Evolutionary conservation across 2,888 invertebrate genomes (phyloP), one percentile per base, ranked within the genome.

Genomic region (Trachelus stipa): DNA sequence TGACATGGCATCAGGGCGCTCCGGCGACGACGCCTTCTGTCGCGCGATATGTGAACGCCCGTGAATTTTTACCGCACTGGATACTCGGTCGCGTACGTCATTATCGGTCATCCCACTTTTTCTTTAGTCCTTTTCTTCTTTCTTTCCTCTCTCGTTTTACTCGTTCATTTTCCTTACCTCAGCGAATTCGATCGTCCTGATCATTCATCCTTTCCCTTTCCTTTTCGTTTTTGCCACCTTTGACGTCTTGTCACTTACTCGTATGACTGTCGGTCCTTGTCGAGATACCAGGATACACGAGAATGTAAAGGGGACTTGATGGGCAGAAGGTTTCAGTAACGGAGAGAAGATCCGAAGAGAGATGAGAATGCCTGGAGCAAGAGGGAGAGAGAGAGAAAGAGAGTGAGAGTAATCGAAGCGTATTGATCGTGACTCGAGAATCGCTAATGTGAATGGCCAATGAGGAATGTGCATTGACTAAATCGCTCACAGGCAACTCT

Each of bases 1-100:
- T 89, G 90, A 91, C 90, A 90, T 90, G 90, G 90, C 88, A 90
- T 87, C 88, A 88, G 89, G 89, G 87, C 90, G 90, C 88, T 90
- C 85, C 88, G 89, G 86, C 88, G 88, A 89, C 86, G 85, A 87
- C 86, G 88, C 85, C 87, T 86, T 84, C 85, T 86, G 85, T 86
- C 87, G 85, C 85, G 88, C 88, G 85, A 85, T 85, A 86, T 84
- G 79, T 81, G 79, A 84, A 81, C 79, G 80, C 81, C 79, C 76
- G 82, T 84, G 82, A 82, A 73, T 74, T 40, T 40, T 40, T 40
- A 40, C 40, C 40, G 40, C 40, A 40, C 40, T 40, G 40, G 40
- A 40, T 40, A 40, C 40, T 40, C 40, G 40, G 40, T 40, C 40
- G 40, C 40, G 40, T 40, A 40, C 40, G 40, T 40, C 15, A 40